These are phyloP conservation scores for Zoanthus sansibaricus DNA, from an alignment of 92 coral and sea anemone genomes.

Conservation along the genomic window DNA sequence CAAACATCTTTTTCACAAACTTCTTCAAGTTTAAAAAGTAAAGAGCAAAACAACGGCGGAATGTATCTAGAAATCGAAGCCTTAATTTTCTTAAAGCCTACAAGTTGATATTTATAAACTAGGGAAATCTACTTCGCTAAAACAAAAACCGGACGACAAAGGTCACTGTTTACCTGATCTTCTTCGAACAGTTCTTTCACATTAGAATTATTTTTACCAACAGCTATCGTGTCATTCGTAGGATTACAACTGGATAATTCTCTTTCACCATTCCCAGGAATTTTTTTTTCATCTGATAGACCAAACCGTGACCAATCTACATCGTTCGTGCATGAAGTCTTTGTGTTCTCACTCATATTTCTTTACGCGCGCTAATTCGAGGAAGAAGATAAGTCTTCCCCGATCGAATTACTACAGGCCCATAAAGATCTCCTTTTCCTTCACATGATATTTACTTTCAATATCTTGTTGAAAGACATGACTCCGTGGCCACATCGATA, in stretches of 20 bases:
- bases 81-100: not conserved
- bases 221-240: slow-evolving; percentile 1
- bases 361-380: slow-evolving; percentile 35
- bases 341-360: slow-evolving; percentile 33
- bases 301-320: slow-evolving; percentile 46
- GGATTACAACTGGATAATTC: slow-evolving; percentile 7
- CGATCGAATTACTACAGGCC: slow-evolving; percentile 24
- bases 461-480: slow-evolving; percentile 2
- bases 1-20: not conserved
- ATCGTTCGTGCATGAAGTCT: slow-evolving; percentile 6
- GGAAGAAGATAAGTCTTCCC: slow-evolving; percentile 1
- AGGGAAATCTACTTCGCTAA: slow-evolving; percentile 8
- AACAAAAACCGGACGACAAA: not conserved
- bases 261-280: slow-evolving; percentile 26
- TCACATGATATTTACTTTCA: slow-evolving; percentile 27
- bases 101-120: slow-evolving; percentile 10
- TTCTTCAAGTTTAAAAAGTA: not conserved
- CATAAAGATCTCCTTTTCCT: not conserved
- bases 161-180: slow-evolving; percentile 35
- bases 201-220: slow-evolving; percentile 19
- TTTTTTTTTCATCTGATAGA: slow-evolving; percentile 42
- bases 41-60: slow-evolving; percentile 25
- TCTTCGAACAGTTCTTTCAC: slow-evolving; percentile 43
- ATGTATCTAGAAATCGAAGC: slow-evolving; percentile 20
- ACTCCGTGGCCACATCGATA: slow-evolving; percentile 37